phyloP scores from a whole-genome alignment of 1,140 invertebrate species.

The Anadara kagoshimensis region DNA sequence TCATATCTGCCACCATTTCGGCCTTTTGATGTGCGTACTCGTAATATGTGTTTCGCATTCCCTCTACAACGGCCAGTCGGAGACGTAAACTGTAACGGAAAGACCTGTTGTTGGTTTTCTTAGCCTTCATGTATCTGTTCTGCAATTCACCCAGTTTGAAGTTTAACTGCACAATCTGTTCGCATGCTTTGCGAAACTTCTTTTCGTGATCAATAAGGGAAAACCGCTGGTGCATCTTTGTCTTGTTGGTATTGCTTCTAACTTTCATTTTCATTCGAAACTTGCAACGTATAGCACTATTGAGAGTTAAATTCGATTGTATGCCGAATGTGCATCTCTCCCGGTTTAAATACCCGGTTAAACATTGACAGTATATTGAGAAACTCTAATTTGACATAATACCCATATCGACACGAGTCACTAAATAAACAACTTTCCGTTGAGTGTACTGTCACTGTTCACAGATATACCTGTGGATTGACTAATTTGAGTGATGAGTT shows the following conservation, averaged over 20 bases:
- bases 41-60: slow-evolving; percentile 64
- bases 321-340: no score
- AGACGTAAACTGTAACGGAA: slow-evolving; percentile 65
- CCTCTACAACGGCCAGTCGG: slow-evolving; percentile 61
- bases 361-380: no score
- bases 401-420: no score
- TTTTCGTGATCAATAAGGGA: slow-evolving; percentile 18
- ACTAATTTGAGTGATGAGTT: no score
- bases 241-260: neutral
- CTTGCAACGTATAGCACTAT: no score
- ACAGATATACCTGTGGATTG: no score
- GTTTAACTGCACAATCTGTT: slow-evolving; percentile 65
- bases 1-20: slow-evolving; percentile 55
- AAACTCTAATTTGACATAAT: no score
- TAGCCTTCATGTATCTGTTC: slow-evolving; percentile 59
- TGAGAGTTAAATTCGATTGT: no score
- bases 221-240: neutral
- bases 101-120: slow-evolving; percentile 44
- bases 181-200: slow-evolving; percentile 56
- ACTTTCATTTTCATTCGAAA: neutral
- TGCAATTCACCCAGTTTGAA: slow-evolving; percentile 53
- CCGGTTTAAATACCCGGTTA: no score
- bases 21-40: slow-evolving; percentile 65
- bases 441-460: no score
- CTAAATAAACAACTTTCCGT: no score